Base-by-base conservation (phyloP, 1,140 invertebrate species). In the Eurosta solidaginis region DNA sequence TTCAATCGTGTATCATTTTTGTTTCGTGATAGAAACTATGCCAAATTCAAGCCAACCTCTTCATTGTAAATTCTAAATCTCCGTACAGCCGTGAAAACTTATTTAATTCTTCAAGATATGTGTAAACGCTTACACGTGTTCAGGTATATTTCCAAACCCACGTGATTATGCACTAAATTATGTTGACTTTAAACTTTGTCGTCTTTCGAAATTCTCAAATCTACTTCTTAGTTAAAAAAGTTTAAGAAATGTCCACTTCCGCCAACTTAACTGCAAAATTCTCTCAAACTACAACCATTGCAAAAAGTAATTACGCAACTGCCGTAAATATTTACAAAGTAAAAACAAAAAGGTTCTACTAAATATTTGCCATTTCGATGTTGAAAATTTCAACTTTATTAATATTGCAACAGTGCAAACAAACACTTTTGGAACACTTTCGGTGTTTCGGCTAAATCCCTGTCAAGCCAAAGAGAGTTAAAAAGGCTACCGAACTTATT, bases 201-300 rank as follows among this genome's bases (percentile, higher is more conserved):
- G 9, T 22, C 7, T 40, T 68, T 42, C 40, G n/a, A 68, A 42
- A 40, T n/a, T 33, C 54, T 20, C n/a, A n/a, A n/a, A n/a, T n/a
- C n/a, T n/a, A n/a, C n/a, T n/a, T n/a, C 1, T 12, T 14, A 36
- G 17, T 68, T 68, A 7, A 17, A n/a, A 22, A 40, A 68, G 36
- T 68, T 68, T 20, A 68, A 68, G 59, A 29, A 68, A 36, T 68
- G 36, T 68, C 59, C 59, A 68, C 59, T 42, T 68, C 59, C 59
- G 59, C 59, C 10, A 5, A 6, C 27, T n/a, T 40, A 17, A 17
- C 27, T 5, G 33, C 59, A 5, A 5, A 5, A 33, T 3, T 36
- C 27, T 10, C 27, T 1, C 54, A 5, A 14, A 17, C 3, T 3
- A 3, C 1, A 1, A 7, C 27, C 4, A n/a, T 20, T 36, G 45